These are phyloP conservation scores for Girardinus metallicus DNA, from an alignment of 2,797 vertebrate genomes.

Conservation along the genomic window DNA sequence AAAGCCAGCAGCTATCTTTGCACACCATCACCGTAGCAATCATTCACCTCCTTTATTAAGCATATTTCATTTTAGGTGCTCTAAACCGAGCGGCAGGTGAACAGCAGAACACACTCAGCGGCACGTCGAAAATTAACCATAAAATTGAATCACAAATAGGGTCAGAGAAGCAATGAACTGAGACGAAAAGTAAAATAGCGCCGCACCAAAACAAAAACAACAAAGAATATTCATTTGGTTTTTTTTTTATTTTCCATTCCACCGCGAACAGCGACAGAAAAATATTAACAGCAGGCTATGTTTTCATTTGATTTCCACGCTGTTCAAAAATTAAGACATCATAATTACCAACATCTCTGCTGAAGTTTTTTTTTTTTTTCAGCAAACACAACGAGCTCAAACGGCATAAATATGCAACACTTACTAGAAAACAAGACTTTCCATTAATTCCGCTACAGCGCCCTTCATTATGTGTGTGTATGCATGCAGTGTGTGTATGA, in stretches of 20 bases:
- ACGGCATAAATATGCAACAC: background rate
- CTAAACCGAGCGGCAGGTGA: background rate
- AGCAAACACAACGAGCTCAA: background rate
- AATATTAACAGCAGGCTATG: background rate
- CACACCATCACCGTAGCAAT: slow-evolving; percentile 5
- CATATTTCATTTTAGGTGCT: background rate
- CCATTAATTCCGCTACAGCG: slow-evolving; percentile 2
- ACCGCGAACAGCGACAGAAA: background rate
- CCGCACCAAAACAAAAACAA: background rate
- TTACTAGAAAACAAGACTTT: background rate
- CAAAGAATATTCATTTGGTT: background rate
- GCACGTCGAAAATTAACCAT: background rate
- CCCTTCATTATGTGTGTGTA: background rate
- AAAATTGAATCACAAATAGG: too few relatives aligned
- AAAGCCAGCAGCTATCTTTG: background rate
- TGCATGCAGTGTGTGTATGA: background rate
- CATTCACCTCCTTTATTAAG: background rate
- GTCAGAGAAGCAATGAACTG: too few relatives aligned
- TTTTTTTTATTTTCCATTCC: background rate
- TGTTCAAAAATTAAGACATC: background rate
- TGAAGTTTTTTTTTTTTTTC: background rate
- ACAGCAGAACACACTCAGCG: background rate
- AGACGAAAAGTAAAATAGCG: too few relatives aligned
- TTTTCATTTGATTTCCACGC: background rate
- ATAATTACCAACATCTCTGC: background rate